Conservation (phyloP, 92 coral and sea anemone species). For the Muricea muricata region DNA sequence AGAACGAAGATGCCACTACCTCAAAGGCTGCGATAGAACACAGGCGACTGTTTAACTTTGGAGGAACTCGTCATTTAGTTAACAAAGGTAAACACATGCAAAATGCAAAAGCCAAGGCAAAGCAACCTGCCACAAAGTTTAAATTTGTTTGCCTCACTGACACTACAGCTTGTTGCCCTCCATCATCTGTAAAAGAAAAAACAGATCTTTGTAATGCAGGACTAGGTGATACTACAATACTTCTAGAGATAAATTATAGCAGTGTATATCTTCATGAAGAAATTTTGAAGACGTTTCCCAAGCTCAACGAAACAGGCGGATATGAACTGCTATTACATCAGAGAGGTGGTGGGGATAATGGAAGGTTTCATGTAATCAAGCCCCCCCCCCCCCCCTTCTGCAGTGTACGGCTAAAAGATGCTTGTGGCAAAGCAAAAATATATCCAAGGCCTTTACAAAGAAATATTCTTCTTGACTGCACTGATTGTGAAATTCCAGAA, state of each 20-base stretch:
- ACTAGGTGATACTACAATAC: slow-evolving; percentile 59
- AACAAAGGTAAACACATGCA: slow-evolving; percentile 17
- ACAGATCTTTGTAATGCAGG: slow-evolving; percentile 64
- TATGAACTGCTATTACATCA: slow-evolving; percentile 54
- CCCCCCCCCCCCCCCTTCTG: slow-evolving; percentile 64
- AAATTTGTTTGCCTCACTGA: slow-evolving; percentile 61
- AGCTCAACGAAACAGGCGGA: slow-evolving; percentile 53
- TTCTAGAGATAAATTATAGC: slow-evolving; percentile 45
- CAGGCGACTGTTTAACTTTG: slow-evolving; percentile 29
- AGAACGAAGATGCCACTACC: background rate
- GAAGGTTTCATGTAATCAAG: slow-evolving; percentile 57
- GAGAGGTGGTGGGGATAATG: slow-evolving; percentile 64
- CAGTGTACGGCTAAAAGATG: slow-evolving; percentile 38
- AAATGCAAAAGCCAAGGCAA: background rate
- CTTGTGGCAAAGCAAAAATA: slow-evolving; percentile 56
- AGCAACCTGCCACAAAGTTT: slow-evolving; percentile 47
- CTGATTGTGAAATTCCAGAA: background rate
- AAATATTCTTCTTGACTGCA: background rate
- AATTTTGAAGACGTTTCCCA: slow-evolving; percentile 53
- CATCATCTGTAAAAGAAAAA: slow-evolving; percentile 52
- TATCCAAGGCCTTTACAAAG: slow-evolving; percentile 52
- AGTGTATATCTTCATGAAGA: slow-evolving; percentile 44
- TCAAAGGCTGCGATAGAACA: slow-evolving; percentile 15
- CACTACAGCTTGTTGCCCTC: slow-evolving; percentile 30
- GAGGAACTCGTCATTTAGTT: slow-evolving; percentile 10